Evolutionary conservation across 2,888 invertebrate species (phyloP), one percentile per base, ranked within the genome.

Genomic region (Drosophila picticornis): DNA sequence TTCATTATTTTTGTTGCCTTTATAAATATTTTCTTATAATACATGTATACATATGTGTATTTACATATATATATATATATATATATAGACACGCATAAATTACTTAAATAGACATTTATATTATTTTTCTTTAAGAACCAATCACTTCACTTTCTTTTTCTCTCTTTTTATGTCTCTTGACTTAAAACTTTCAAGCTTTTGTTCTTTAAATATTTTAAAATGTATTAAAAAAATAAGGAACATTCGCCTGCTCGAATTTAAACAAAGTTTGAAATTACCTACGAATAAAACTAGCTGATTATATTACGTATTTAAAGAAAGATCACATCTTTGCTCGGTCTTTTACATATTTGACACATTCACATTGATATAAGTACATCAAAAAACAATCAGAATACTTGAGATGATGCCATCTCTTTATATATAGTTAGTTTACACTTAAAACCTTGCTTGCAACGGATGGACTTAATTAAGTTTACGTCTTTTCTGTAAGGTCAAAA

Each of bases 111-210:
- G 11, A 19, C 19, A 51, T 51, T 29, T 29, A 51, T n/a, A 19
- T 29, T 27, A 29, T 0, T 51, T 51, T 19, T 51, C 29, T 51
- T 51, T 29, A 13, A 51, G 51, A 51, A 27, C 63, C 57, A 63
- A 46, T 55, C 27, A 25, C 38, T 13, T 38, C 4, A 19, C 11
- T 36, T 38, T 25, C n/a, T 0, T 4, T 34, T 19, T 36, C 22
- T 9, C 25, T 55, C 16, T 19, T 10, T 27, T 19, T 51, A 29
- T 51, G 13, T 25, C 27, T n/a, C 36, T 55, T 55, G 36, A 38
- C 32, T 25, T 27, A 16, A 4, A 19, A 27, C 19, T 31, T 31
- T 31, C 2, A 13, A n/a, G n/a, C 11, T 27, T 27, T 27, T 38
- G 25, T 11, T 36, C 22, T 53, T 19, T 11, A 38, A 27, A 55